phyloP scores from a whole-genome alignment of 2,888 invertebrate species.

The Melipona bicolor region DNA sequence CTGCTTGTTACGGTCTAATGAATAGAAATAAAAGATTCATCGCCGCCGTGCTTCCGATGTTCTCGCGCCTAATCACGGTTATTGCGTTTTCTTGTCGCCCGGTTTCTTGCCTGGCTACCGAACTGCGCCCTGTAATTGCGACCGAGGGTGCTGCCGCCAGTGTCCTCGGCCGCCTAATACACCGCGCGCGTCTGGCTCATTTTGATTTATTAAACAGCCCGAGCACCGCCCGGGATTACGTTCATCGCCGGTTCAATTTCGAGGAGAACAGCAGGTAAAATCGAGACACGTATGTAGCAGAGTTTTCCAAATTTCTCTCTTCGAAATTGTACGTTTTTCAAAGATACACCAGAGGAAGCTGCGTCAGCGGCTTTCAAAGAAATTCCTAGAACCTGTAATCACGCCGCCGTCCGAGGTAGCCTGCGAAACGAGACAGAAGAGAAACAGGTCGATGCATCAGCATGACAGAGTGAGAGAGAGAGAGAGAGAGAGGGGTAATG shows the following conservation, averaged over 20 bases:
- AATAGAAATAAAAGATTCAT: conserved; percentile 59
- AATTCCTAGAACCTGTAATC: conserved; percentile 28
- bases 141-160: neutral
- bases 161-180: conserved; percentile 20
- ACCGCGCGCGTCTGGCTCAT: conserved; percentile 6
- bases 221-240: neutral
- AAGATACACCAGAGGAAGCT: neutral
- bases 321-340: neutral
- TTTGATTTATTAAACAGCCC: conserved; percentile 21
- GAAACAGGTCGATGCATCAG: neutral
- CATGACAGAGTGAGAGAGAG: neutral
- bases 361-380: conserved; percentile 11
- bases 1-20: conserved; percentile 42
- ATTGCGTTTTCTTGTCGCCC: conserved; percentile 44
- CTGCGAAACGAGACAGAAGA: neutral
- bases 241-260: neutral
- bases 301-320: neutral
- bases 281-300: neutral
- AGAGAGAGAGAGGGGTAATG: neutral
- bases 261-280: too few species aligned
- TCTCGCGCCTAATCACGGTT: conserved; percentile 47
- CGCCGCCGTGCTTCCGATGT: conserved; percentile 22
- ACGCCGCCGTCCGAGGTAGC: neutral
- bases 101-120: conserved; percentile 14
- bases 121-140: conserved; percentile 11